Percentiles rank a stretch among this genome's conserved stretches.
Evolutionary conservation across 1,140 invertebrate species (phyloP).

Genomic region (Drosophila albomicans): DNA sequence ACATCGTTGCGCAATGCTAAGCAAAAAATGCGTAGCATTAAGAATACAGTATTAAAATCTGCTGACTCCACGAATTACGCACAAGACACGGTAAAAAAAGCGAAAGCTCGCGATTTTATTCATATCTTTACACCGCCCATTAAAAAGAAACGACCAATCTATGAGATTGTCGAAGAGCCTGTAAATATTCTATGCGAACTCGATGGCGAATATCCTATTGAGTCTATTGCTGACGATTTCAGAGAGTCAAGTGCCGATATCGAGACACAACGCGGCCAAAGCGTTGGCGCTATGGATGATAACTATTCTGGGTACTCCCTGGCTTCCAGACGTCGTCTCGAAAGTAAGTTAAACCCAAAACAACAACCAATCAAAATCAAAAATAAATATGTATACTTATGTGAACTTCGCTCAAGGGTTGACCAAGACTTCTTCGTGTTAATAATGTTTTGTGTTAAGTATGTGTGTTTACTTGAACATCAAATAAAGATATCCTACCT

Average conservation of each 20-base stretch:
- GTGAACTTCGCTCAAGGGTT: conserved; percentile 16
- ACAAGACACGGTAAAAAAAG: conserved; percentile 84
- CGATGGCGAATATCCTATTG: conserved; percentile 74
- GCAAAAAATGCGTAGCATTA: conserved; percentile 82
- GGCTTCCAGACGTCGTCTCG: conserved; percentile 68
- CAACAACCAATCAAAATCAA: conserved; percentile 4
- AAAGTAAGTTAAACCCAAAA: conserved; percentile 72
- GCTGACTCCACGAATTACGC: conserved; percentile 83
- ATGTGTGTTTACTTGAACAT: conserved; percentile 27
- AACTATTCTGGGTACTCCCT: conserved; percentile 79
- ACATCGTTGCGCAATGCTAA: conserved; percentile 81
- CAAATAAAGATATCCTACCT: conserved; percentile 8
- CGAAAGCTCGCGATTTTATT: conserved; percentile 80
- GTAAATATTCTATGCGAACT: conserved; percentile 62
- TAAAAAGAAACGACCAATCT: conserved; percentile 76
- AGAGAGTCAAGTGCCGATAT: conserved; percentile 77
- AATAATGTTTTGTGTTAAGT: conserved; percentile 8
- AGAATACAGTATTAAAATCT: conserved; percentile 80
- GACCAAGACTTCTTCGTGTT: conserved; percentile 4
- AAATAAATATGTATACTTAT: conserved; percentile 1
- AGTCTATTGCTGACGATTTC: conserved; percentile 81
- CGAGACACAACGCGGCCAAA: conserved; percentile 69
- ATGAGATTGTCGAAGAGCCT: conserved; percentile 81
- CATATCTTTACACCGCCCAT: conserved; percentile 83
- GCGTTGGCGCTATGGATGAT: conserved; percentile 80